A percentile compares a stretch with the other conserved stretches of the same genome.
Conservation (phyloP, 2,888 invertebrate species). For the Deilephila porcellus region DNA sequence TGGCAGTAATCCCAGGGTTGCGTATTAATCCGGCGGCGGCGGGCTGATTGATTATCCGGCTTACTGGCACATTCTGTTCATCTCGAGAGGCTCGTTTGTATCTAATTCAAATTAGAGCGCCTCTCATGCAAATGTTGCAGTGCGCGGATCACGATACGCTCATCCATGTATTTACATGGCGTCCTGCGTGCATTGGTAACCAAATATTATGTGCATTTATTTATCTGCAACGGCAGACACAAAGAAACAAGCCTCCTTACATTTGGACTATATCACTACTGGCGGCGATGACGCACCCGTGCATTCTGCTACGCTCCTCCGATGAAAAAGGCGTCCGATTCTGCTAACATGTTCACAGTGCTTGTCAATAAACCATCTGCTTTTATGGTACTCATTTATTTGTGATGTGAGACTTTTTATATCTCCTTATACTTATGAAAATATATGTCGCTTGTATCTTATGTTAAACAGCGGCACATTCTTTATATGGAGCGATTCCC, state of each 20-base stretch:
- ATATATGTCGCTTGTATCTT: neutral
- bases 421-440: slow-evolving; percentile 7
- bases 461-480: neutral
- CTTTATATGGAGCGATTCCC: neutral
- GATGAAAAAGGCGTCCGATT: slow-evolving; percentile 51
- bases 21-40: slow-evolving; percentile 41
- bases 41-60: slow-evolving; percentile 54
- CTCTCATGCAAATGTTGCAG: slow-evolving; percentile 71
- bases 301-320: slow-evolving; percentile 58
- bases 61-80: slow-evolving; percentile 44
- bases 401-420: slow-evolving; percentile 53
- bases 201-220: slow-evolving; percentile 82
- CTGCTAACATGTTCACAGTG: slow-evolving; percentile 60
- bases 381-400: slow-evolving; percentile 73
- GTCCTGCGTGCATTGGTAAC: slow-evolving; percentile 66
- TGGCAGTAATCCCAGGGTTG: slow-evolving; percentile 37
- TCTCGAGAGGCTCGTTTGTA: slow-evolving; percentile 44
- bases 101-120: slow-evolving; percentile 65
- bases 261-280: slow-evolving; percentile 18
- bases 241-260: slow-evolving; percentile 23
- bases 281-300: slow-evolving; percentile 44
- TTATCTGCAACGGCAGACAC: slow-evolving; percentile 52
- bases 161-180: slow-evolving; percentile 60
- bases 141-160: slow-evolving; percentile 55
- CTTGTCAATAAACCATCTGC: slow-evolving; percentile 71